A percentile compares a stretch with the other conserved stretches of the same genome.
These are phyloP conservation scores for Acanthopagrus latus DNA, from an alignment of 2,797 vertebrate genomes.

Conservation along the genomic window DNA sequence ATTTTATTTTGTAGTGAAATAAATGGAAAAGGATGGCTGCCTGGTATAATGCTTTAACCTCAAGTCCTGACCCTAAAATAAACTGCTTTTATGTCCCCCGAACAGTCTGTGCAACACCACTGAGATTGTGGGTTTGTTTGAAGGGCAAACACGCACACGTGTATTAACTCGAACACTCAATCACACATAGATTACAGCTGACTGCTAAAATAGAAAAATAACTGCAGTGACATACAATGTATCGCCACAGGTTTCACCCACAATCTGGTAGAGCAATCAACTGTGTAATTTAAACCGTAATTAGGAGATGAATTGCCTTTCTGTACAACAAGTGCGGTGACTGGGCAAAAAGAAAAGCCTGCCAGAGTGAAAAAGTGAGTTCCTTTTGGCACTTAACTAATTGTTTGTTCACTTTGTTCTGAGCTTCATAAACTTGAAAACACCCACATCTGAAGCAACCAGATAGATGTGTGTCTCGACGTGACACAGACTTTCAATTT, in stretches of 20 bases:
- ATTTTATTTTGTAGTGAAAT: conserved; percentile 41
- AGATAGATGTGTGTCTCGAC: not conserved
- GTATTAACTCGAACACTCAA: not conserved
- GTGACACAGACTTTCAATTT: not conserved
- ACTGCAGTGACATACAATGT: not conserved
- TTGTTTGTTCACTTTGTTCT: not conserved
- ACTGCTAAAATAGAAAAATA: conserved; percentile 5
- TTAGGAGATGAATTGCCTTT: conserved; percentile 11
- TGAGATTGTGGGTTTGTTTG: not conserved
- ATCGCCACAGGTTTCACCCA: not conserved
- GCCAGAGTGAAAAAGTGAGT: not conserved
- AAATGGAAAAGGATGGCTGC: conserved; percentile 41
- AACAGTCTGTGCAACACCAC: conserved; percentile 1
- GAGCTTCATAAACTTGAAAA: not conserved
- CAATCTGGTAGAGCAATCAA: conserved; percentile 5
- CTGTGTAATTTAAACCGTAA: conserved; percentile 20
- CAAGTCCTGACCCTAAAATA: conserved; percentile 40
- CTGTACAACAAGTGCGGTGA: not conserved
- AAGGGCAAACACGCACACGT: conserved; percentile 3
- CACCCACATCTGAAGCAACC: not conserved
- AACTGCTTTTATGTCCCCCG: conserved; percentile 24
- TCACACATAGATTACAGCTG: not conserved
- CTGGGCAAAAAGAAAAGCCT: not conserved
- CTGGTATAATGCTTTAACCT: conserved; percentile 40
- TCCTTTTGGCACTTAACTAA: not conserved